A percentile compares a stretch with the other conserved stretches of the same genome.
phyloP scores from a whole-genome alignment of 2,888 invertebrate genomes.

The Lithophane socia region DNA sequence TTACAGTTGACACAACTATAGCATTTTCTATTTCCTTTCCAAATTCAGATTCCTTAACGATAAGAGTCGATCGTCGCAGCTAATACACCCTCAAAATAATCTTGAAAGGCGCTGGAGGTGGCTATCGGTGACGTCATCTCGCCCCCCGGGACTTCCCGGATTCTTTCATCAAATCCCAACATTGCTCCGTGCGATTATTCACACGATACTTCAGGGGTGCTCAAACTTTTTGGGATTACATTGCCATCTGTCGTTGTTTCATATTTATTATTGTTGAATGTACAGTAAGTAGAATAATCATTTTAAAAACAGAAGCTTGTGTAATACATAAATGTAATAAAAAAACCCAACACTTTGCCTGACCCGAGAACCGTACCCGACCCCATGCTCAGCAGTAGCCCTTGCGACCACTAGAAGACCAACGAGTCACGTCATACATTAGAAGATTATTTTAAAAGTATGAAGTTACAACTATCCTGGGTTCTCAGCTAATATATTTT shows the following conservation, averaged over 20 bases:
- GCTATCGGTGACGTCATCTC: constrained; percentile 83
- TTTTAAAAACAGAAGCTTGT: neutral
- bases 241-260: constrained; percentile 17
- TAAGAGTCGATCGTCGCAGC: constrained; percentile 41
- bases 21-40: constrained; percentile 26
- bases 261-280: neutral
- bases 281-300: neutral
- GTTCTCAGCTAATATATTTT: neutral
- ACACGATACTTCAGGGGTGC: constrained; percentile 79
- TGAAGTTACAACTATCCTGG: neutral
- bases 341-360: too few relatives aligned
- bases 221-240: constrained; percentile 74
- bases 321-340: neutral
- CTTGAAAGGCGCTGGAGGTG: constrained; percentile 53
- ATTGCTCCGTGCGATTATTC: constrained; percentile 85
- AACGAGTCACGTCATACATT: too few relatives aligned
- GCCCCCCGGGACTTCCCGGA: constrained; percentile 74
- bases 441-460: neutral
- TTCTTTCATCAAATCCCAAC: constrained; percentile 87
- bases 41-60: constrained; percentile 44
- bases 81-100: constrained; percentile 59
- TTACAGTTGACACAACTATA: neutral
- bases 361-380: too few relatives aligned
- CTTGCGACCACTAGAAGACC: too few relatives aligned
- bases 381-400: too few relatives aligned